Evolutionary conservation across 64 coral and sea anemone genomes (phyloP).

Genomic region (Pachyseris speciosa): DNA sequence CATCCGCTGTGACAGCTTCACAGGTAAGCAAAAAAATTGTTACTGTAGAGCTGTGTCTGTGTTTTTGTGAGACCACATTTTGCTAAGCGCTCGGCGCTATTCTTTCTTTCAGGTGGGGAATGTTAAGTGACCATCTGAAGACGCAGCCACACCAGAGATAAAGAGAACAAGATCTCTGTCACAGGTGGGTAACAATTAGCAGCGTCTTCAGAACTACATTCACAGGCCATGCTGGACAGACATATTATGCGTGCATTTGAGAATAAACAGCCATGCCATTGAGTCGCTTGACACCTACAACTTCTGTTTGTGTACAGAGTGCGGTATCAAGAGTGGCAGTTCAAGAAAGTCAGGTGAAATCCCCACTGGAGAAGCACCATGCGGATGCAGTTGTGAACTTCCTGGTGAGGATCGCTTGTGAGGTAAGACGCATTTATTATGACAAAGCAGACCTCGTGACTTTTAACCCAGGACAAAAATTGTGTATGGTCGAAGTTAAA

Average conservation of each 20-base stretch:
- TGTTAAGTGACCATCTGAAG: constrained; percentile 90
- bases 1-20: neutral
- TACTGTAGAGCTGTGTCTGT: neutral
- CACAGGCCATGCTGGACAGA: too few relatives aligned
- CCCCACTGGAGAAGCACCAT: constrained; percentile 95
- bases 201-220: too few relatives aligned
- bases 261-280: neutral
- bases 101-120: constrained; percentile 47
- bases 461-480: too few relatives aligned
- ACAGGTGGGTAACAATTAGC: constrained; percentile 40
- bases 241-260: neutral
- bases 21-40: neutral
- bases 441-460: too few relatives aligned
- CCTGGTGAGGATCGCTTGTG: constrained; percentile 90
- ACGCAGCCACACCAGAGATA: constrained; percentile 69
- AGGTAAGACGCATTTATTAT: constrained; percentile 61
- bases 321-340: constrained; percentile 52
- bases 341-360: constrained; percentile 78
- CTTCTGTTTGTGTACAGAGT: constrained; percentile 23
- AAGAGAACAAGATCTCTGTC: constrained; percentile 86
- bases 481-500: too few relatives aligned
- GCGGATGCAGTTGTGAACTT: constrained; percentile 96
- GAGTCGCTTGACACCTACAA: neutral
- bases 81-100: neutral
- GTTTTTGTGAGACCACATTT: neutral